Evolutionary conservation across 1,140 invertebrate genomes (phyloP), one percentile per base, ranked within the genome.

Genomic region (Palaemon carinicauda): DNA sequence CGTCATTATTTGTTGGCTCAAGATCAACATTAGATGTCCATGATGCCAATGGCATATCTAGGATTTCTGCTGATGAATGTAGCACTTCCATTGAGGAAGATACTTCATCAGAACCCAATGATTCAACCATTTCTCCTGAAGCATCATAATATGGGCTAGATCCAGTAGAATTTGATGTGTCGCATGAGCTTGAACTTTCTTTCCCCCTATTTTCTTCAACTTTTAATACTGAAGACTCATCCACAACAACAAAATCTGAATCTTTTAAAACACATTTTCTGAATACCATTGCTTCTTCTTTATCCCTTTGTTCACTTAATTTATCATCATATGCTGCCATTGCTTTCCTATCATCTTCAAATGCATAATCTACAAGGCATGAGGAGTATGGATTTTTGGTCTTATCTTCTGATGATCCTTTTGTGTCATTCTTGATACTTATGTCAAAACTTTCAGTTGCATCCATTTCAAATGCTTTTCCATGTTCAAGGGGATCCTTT

Each of bases 61-160:
- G 31, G 41, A 88, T 86, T 71, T 86, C 88, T 27, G 82, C 80
- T 15, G 82, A 86, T 12, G 88, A 88, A 52, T 88, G 88, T 15
- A 88, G 73, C 29, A 88, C 88, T 80, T 88, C 88, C 56, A 88
- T 51, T 17, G 87, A 88, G 7, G 87, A 84, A 10, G 87, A 88
- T 14, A 88, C 87, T 41, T 88, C 87, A 74, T 85, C 87, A n/a
- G 81, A 81, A 17, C 78, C 77, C 4, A 86, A 27, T 41, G 56
- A 71, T 56, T 86, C 84, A 19, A 86, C 84, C 77, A 86, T 80
- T 80, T 86, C 84, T 53, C 77, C 84, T 29, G 84, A 86, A 29
- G 84, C 84, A 74, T 86, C 84, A 78, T 86, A 86, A 69, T 86
- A 79, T 21, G 84, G 84, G 19, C 77, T 80, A 56, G 84, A 86